phyloP scores from a whole-genome alignment of 2,797 vertebrate species.

The Pteronotus mesoamericanus region DNA sequence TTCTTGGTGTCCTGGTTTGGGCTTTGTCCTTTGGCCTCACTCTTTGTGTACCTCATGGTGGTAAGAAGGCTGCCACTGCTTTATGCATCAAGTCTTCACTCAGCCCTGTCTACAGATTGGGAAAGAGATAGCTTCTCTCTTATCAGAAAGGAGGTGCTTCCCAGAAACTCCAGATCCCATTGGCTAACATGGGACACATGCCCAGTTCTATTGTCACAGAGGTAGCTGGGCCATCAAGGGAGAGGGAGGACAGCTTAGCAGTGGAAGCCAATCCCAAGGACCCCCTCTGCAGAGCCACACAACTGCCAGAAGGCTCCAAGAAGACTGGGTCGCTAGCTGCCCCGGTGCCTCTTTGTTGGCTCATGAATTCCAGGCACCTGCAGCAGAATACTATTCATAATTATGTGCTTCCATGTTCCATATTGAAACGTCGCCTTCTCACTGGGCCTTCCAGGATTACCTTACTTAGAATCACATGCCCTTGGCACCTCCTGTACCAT shows the following conservation, averaged over 20 bases:
- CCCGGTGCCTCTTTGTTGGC: not conserved
- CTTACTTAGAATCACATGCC: fast-evolving
- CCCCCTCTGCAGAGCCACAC: not conserved
- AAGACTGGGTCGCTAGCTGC: not conserved
- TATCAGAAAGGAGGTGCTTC: not conserved
- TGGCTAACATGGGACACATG: not conserved
- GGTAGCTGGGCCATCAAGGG: not conserved
- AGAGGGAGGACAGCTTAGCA: not conserved
- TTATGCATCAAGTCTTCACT: not conserved
- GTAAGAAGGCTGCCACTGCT: not conserved
- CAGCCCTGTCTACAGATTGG: not conserved
- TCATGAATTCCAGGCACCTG: not conserved
- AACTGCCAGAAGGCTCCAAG: not conserved
- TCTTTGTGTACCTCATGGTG: not conserved
- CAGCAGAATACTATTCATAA: not conserved
- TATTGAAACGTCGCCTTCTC: not conserved
- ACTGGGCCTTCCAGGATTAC: not conserved
- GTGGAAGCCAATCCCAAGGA: not conserved
- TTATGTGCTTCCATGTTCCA: not conserved
- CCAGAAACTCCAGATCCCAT: not conserved
- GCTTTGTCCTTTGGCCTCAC: not conserved
- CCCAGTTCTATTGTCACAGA: not conserved
- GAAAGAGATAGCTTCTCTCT: not conserved
- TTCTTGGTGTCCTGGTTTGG: not conserved
- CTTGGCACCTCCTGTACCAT: not conserved